Base-by-base conservation (phyloP, 1,140 invertebrate genomes). In the Dreissena rostriformis region DNA sequence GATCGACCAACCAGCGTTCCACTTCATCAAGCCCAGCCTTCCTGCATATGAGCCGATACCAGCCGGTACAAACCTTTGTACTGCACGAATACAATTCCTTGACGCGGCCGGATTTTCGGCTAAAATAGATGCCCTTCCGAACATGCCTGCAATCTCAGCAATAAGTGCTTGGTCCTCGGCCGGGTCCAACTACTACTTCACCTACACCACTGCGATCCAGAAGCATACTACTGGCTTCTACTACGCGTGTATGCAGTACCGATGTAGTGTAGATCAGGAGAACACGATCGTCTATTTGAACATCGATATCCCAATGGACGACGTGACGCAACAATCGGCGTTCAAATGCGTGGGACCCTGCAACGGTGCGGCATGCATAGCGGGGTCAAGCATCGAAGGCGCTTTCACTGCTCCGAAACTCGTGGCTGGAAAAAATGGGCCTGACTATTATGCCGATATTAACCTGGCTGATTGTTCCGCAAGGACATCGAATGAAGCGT, bases 231-330 rank as follows among this genome's bases (percentile, higher is more conserved):
- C 0, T 6, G 66, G 66, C 0, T n/a, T 19, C 26, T 10, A 80
- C 12, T 52, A 66, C 77, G 49, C 66, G 11, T 80, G 77, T 70
- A 57, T 66, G 15, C 53, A 80, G 28, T 80, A 80, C 66, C 57
- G 61, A 11, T 77, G 74, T 49, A 77, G 74, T 52, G 51, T 65
- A 51, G 26, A 49, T 8, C 63, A 77, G n/a, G 74, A 63, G n/a
- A 11, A 22, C 17, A 77, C 74, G 6, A 77, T 22, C 17, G 26
- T 77, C 8, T 77, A 77, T 55, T n/a, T 77, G 11, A 63, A 66
- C 51, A 66, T 39, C 11, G 28, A 77, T 22, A 52, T 66, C 5
- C 10, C 61, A 28, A 39, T 17, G 14, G n/a, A 28, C 1, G 49
- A 74, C 22, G 51, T 74, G 4, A 53, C 72, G 22, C 19, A 70